These are phyloP conservation scores for Heterohyrax brucei DNA, from an alignment of 2,797 vertebrate genomes.

Conservation along the genomic window DNA sequence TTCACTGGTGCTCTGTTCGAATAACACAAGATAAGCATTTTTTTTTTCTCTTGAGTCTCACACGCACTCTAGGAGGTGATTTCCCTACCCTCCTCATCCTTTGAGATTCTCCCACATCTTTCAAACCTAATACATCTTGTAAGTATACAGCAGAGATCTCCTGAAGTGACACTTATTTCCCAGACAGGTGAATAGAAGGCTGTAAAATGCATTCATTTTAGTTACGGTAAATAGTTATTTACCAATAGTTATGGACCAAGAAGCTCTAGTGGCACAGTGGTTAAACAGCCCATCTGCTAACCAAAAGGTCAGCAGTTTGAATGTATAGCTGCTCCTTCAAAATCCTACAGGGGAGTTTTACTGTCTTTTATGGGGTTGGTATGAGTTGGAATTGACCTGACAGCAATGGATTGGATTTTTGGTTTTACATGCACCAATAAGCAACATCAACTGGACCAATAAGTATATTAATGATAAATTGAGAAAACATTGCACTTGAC, in stretches of 20 bases:
- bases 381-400: too few relatives aligned
- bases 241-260: not conserved
- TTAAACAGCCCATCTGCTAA: too few relatives aligned
- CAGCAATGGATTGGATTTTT: too few relatives aligned
- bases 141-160: not conserved
- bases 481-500: too few relatives aligned
- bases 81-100: not conserved
- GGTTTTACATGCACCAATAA: too few relatives aligned
- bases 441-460: too few relatives aligned
- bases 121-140: conserved; percentile 10
- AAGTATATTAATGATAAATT: too few relatives aligned
- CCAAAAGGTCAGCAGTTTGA: too few relatives aligned
- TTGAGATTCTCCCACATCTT: not conserved
- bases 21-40: conserved; percentile 40
- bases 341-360: too few relatives aligned
- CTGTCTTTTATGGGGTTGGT: too few relatives aligned
- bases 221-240: not conserved
- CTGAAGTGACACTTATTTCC: not conserved
- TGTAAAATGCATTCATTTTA: not conserved
- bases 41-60: conserved; percentile 25
- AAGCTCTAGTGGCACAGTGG: too few relatives aligned
- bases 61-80: not conserved
- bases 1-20: conserved; percentile 6
- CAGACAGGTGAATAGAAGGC: not conserved
- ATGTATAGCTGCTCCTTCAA: too few relatives aligned